Conservation (phyloP, 1,140 invertebrate genomes). For the Acromyrmex charruanus region DNA sequence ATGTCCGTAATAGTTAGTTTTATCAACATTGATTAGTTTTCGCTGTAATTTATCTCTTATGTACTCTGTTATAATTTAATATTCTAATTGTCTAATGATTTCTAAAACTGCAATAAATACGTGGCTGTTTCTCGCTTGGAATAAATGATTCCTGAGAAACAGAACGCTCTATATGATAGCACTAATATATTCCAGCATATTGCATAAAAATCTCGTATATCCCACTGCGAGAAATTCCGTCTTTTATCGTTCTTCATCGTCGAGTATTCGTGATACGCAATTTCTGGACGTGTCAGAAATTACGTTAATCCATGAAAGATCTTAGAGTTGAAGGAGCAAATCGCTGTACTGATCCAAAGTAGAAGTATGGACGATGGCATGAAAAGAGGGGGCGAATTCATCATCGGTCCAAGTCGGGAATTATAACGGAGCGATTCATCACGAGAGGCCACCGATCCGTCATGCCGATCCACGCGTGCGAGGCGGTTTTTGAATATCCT, state of each 20-base stretch:
- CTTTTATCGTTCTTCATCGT: slow-evolving; percentile 27
- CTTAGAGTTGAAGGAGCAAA: slow-evolving; percentile 40
- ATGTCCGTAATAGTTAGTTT: background rate
- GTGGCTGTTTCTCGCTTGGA: background rate
- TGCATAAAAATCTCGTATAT: slow-evolving; percentile 21
- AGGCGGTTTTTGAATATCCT: slow-evolving; percentile 76
- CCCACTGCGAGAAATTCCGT: background rate
- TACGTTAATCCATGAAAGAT: slow-evolving; percentile 73
- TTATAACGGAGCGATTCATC: slow-evolving; percentile 85
- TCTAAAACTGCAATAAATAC: background rate
- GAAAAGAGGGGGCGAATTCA: slow-evolving; percentile 79
- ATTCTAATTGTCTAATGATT: background rate
- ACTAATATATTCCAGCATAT: slow-evolving; percentile 23
- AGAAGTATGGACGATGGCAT: slow-evolving; percentile 32
- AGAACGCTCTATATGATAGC: background rate
- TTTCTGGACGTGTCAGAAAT: slow-evolving; percentile 63
- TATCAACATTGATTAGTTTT: background rate
- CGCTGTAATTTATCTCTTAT: background rate
- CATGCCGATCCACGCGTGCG: slow-evolving; percentile 81
- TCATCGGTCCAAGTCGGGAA: slow-evolving; percentile 84
- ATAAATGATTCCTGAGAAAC: background rate
- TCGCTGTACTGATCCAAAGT: slow-evolving; percentile 53
- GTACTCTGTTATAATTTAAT: background rate
- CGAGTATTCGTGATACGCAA: slow-evolving; percentile 42
- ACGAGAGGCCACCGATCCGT: slow-evolving; percentile 83